Conservation (phyloP, 2,797 vertebrate genomes). For the Champsocephalus gunnari region DNA sequence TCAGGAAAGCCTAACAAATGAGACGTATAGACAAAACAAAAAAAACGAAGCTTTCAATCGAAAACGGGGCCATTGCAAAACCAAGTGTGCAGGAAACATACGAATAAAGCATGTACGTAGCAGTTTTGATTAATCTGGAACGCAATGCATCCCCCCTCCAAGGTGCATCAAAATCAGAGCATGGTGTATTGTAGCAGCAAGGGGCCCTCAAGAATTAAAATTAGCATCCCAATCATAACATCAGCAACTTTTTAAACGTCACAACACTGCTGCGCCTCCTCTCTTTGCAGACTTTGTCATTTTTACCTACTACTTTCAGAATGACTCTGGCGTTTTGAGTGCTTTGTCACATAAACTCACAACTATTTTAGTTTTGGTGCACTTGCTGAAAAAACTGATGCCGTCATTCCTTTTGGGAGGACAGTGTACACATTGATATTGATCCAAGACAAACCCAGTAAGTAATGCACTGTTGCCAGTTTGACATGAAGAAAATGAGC, state of each 20-base stretch:
- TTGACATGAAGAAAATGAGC: slow-evolving; percentile 6
- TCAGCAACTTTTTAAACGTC: slow-evolving; percentile 35
- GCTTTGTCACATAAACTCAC: not conserved
- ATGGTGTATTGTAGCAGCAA: slow-evolving; percentile 3
- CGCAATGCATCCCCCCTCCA: slow-evolving; percentile 4
- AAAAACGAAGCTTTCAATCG: not conserved
- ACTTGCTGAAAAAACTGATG: not conserved
- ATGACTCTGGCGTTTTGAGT: too few relatives aligned
- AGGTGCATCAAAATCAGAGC: slow-evolving; percentile 37
- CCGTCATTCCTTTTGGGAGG: not conserved
- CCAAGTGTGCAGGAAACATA: not conserved
- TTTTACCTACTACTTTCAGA: not conserved
- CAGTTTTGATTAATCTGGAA: slow-evolving; percentile 24
- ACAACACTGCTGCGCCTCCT: not conserved
- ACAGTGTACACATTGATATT: not conserved
- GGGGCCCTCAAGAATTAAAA: slow-evolving; percentile 34
- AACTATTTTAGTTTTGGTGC: not conserved
- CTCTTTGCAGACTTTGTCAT: not conserved
- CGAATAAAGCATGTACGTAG: not conserved
- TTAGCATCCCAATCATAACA: slow-evolving; percentile 42
- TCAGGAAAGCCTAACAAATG: not conserved
- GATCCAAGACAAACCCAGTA: slow-evolving; percentile 6
- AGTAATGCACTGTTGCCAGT: not conserved
- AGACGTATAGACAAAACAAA: not conserved
- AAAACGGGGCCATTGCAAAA: not conserved